Percentiles rank a stretch among this genome's conserved stretches.
Conservation (phyloP, 1,140 invertebrate species). For the Drosophila arawakana region DNA sequence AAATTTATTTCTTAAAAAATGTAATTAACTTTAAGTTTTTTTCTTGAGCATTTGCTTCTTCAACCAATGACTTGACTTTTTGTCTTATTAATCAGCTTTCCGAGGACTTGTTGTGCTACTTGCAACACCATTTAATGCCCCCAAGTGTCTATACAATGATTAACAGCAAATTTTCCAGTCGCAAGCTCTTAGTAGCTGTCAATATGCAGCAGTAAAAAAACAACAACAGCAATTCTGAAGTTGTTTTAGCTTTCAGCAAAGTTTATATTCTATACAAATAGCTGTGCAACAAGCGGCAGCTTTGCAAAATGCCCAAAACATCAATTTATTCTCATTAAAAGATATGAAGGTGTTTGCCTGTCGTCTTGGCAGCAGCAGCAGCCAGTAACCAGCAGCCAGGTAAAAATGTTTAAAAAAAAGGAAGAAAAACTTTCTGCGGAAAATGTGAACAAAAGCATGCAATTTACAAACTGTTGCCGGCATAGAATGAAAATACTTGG, state of each 20-base stretch:
- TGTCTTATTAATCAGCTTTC: slow-evolving; percentile 22
- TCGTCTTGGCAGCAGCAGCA: slow-evolving; percentile 61
- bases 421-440: slow-evolving; percentile 73
- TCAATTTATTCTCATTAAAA: slow-evolving; percentile 84
- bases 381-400: slow-evolving; percentile 16
- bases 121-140: slow-evolving; percentile 22
- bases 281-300: slow-evolving; percentile 56
- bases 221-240: slow-evolving; percentile 22
- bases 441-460: slow-evolving; percentile 79
- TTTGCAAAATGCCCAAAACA: slow-evolving; percentile 79
- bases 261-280: slow-evolving; percentile 58
- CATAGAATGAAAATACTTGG: slow-evolving; percentile 35
- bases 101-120: slow-evolving; percentile 6
- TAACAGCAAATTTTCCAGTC: slow-evolving; percentile 64
- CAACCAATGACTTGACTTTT: slow-evolving; percentile 3
- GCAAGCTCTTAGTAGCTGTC: slow-evolving; percentile 52
- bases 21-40: too few species aligned
- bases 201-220: slow-evolving; percentile 49
- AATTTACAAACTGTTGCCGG: slow-evolving; percentile 77
- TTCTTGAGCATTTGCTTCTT: too few species aligned
- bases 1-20: too few species aligned
- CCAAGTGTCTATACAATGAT: slow-evolving; percentile 56
- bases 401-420: slow-evolving; percentile 21
- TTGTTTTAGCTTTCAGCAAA: slow-evolving; percentile 42
- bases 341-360: slow-evolving; percentile 78